Conservation (phyloP, 2,113 vertebrate genomes). For the Aleadryas rufinucha region DNA sequence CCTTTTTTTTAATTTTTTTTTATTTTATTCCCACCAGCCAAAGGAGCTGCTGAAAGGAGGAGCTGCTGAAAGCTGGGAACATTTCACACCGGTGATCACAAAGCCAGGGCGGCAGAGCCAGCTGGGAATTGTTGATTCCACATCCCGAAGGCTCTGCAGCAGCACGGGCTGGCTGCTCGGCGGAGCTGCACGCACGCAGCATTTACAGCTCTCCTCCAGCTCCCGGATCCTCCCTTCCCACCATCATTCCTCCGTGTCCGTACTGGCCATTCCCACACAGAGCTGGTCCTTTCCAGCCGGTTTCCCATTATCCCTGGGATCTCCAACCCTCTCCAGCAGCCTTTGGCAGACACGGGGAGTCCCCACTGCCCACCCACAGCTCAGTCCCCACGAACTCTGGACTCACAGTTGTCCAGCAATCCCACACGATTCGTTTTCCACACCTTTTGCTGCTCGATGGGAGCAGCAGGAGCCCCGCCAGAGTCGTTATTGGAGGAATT, state of each 20-base stretch:
- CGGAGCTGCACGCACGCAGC: fast-evolving
- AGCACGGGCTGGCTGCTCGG: background rate
- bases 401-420: background rate
- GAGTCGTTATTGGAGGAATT: background rate
- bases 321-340: background rate
- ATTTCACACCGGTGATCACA: background rate
- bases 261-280: background rate
- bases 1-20: background rate
- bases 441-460: background rate
- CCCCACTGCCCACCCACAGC: background rate
- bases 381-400: background rate
- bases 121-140: background rate
- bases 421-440: background rate
- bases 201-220: background rate
- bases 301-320: background rate
- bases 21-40: background rate
- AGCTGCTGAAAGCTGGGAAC: background rate
- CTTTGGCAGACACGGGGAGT: background rate
- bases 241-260: background rate
- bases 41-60: background rate
- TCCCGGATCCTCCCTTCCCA: background rate
- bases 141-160: background rate
- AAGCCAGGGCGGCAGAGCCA: background rate
- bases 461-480: background rate
- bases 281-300: background rate